Evolutionary conservation across 2,888 invertebrate genomes (phyloP), one percentile per base, ranked within the genome.

Genomic region (Diplazon laetatorius): DNA sequence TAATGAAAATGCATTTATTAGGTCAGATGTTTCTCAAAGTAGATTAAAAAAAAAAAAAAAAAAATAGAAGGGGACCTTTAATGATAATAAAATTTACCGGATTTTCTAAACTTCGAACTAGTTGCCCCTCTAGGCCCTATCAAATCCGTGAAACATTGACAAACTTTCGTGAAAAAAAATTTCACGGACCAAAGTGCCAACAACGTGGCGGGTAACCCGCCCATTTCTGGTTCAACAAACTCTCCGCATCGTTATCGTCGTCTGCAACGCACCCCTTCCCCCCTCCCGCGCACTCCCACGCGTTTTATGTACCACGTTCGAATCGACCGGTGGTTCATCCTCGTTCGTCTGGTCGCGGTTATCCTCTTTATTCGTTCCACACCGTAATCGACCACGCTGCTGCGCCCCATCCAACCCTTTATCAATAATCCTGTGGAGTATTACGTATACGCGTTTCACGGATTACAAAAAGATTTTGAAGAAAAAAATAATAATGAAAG

Each of bases 161-260:
- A 59, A 55, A 30, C 55, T 59, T 75, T 42, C 37, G 52, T 69
- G 57, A 10, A 42, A 71, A 78, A 46, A 75, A n/a, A n/a, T n/a
- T n/a, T n/a, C 37, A 25, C 69, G 42, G 71, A 78, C 62, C 25
- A 66, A 30, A 76, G 76, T 76, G 75, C 76, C 73, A 80, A 80
- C 76, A 80, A 70, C 68, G 71, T 60, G 78, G 76, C 70, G n/a
- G n/a, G n/a, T n/a, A n/a, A n/a, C n/a, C n/a, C n/a, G 73, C 77
- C 73, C 77, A 78, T 77, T 76, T 62, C 42, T 71, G 69, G 78
- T 78, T 78, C 78, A 78, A 78, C 69, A 78, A 78, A 78, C 78
- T 69, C 69, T 25, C n/a, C n/a, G 44, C 73, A 65, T 65, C 78
- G 78, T 78, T 78, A 73, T 73, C 73, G 63, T 35, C 55, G 39